Evolutionary conservation across 2,797 vertebrate species (phyloP).

Genomic region (Diceros bicornis): DNA sequence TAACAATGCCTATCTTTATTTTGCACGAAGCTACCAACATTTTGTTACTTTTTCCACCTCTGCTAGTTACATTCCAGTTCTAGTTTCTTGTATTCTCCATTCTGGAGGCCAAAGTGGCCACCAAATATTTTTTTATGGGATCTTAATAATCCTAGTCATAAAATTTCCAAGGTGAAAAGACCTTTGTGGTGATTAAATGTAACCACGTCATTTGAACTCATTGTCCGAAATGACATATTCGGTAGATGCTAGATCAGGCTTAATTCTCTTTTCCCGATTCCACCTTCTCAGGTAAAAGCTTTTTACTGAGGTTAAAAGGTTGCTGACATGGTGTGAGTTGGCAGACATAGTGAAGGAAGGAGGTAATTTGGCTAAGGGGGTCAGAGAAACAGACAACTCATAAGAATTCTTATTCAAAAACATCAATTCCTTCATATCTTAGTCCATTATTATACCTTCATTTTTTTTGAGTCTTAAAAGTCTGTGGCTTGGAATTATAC

Average conservation of each 20-base stretch:
- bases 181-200: neutral
- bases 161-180: conserved; percentile 18
- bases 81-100: neutral
- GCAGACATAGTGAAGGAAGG: neutral
- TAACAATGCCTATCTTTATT: neutral
- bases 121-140: neutral
- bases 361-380: neutral
- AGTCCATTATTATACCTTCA: neutral
- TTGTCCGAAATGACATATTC: conserved; percentile 30
- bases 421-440: conserved; percentile 48
- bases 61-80: neutral
- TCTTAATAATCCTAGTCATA: neutral
- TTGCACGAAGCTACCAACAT: neutral
- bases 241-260: neutral
- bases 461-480: conserved; percentile 60
- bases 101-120: neutral
- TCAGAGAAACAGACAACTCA: neutral
- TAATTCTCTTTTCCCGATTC: neutral
- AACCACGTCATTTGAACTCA: neutral
- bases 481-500: conserved; percentile 9
- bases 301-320: conserved; percentile 1
- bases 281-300: neutral
- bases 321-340: neutral
- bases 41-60: conserved; percentile 2
- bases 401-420: conserved; percentile 61